Conservation (phyloP, 2,113 vertebrate species). For the Condylura cristata region DNA sequence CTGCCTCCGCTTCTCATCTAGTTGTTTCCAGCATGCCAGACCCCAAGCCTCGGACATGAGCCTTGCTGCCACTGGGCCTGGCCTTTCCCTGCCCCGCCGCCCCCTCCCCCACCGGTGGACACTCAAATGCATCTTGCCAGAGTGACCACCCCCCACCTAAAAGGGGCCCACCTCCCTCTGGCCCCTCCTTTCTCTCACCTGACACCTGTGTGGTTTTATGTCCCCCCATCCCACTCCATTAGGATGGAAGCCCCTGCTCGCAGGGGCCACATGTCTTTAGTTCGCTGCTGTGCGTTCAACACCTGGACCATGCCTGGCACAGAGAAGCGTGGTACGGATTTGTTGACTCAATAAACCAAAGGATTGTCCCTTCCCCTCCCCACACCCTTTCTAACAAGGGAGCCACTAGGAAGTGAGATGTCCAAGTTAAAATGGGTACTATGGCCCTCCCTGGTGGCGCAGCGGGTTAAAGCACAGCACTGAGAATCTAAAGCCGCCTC, state of each 20-base stretch:
- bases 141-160: too few species aligned
- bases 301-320: not conserved
- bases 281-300: not conserved
- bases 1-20: accelerated
- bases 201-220: accelerated
- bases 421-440: not conserved
- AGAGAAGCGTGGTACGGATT: not conserved
- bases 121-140: not conserved
- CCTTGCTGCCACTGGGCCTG: not conserved
- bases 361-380: not conserved
- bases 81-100: too few species aligned
- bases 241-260: not conserved
- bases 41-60: not conserved
- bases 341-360: not conserved
- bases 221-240: not conserved
- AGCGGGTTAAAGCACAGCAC: too few species aligned
- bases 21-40: not conserved
- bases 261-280: too few species aligned
- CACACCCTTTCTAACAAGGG: not conserved
- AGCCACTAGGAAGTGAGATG: not conserved
- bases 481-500: too few species aligned
- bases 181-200: not conserved
- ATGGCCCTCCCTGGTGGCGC: too few species aligned
- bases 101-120: not conserved
- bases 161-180: not conserved